Conservation (phyloP, 1,140 invertebrate species). For the Asbolus verrucosus region DNA sequence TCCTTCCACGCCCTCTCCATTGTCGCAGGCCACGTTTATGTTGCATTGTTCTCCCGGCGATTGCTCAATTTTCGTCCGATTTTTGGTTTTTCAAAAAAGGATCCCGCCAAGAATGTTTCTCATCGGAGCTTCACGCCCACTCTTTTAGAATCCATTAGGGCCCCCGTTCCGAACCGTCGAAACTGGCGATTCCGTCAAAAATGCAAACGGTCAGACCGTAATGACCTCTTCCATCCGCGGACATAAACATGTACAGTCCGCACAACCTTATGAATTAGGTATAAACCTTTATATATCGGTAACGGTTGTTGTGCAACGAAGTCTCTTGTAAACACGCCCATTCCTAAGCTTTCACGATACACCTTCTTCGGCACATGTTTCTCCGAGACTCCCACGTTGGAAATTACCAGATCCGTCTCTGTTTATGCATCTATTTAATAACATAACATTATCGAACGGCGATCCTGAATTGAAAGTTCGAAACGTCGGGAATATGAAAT, state of each 20-base stretch:
- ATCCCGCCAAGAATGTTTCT: too few relatives aligned
- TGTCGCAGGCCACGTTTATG: too few relatives aligned
- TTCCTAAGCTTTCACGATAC: conserved; percentile 16
- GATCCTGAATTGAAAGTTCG: background rate
- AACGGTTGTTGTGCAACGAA: conserved; percentile 29
- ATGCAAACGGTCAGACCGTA: background rate
- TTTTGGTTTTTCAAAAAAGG: too few relatives aligned
- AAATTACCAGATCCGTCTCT: background rate
- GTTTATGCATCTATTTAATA: background rate
- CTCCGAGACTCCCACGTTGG: conserved; percentile 11
- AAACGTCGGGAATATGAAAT: too few relatives aligned
- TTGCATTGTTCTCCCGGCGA: too few relatives aligned
- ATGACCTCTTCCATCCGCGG: background rate
- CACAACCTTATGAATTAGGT: conserved; percentile 25
- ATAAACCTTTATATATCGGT: conserved; percentile 35
- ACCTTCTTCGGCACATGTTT: conserved; percentile 12
- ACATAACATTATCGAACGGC: too few relatives aligned
- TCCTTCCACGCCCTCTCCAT: too few relatives aligned
- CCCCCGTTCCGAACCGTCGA: too few relatives aligned
- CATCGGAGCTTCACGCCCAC: too few relatives aligned
- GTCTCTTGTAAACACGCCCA: conserved; percentile 36
- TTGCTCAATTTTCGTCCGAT: too few relatives aligned
- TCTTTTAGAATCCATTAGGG: too few relatives aligned
- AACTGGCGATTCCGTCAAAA: too few relatives aligned
- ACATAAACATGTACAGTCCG: background rate